These are phyloP conservation scores for Petroica traversi DNA, from an alignment of 2,113 vertebrate genomes.

Conservation along the genomic window DNA sequence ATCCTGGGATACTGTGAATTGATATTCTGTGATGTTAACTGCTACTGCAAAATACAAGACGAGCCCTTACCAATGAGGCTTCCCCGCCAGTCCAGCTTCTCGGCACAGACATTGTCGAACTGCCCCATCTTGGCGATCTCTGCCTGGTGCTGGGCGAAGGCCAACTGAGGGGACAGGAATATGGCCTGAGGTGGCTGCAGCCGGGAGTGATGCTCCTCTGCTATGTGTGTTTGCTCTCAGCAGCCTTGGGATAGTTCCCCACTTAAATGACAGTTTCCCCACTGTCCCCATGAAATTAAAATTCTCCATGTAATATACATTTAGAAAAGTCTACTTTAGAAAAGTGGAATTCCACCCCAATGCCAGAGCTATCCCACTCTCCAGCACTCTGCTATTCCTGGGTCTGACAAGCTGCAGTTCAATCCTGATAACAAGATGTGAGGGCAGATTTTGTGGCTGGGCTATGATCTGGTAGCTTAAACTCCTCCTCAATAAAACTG, in stretches of 20 bases:
- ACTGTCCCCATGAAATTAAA: too few species aligned
- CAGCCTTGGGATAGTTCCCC: background rate
- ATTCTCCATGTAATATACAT: too few species aligned
- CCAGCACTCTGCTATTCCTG: fast-evolving
- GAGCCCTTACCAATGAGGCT: constrained; percentile 78
- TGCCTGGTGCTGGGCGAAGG: constrained; percentile 88
- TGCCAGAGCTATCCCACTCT: background rate
- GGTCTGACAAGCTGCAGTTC: background rate
- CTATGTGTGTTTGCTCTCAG: fast-evolving
- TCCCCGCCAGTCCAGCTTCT: constrained; percentile 83
- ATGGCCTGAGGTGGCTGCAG: fast-evolving
- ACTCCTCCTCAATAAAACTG: background rate
- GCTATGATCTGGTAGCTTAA: background rate
- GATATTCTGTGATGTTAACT: background rate
- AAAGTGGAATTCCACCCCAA: background rate
- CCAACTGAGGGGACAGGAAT: constrained; percentile 68
- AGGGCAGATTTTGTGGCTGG: background rate
- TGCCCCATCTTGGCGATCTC: constrained; percentile 82
- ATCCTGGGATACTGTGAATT: background rate
- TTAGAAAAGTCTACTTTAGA: background rate
- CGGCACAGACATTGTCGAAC: constrained; percentile 28
- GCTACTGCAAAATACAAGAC: background rate
- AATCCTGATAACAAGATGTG: background rate
- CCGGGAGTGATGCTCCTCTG: background rate
- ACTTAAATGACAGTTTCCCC: background rate